Base-by-base conservation (phyloP, 2,113 vertebrate genomes). In the Myotis davidii region DNA sequence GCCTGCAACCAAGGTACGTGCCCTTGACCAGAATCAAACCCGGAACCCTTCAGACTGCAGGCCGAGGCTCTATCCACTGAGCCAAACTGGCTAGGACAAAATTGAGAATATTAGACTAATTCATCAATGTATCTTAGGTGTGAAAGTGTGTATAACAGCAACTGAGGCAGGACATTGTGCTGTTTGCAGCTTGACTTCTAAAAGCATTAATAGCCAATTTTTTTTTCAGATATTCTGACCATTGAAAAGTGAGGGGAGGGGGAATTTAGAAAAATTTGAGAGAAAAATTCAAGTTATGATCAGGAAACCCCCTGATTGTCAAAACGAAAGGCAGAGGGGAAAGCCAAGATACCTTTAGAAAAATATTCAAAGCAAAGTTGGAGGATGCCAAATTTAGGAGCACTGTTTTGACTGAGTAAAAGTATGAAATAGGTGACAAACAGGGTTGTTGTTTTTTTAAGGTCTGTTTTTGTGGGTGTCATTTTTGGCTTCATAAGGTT, bases 261-360 rank as follows among this genome's bases (percentile, higher is more conserved):
- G 65, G 59, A 94, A 93, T 64, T 93, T 56, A 90, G 73, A 90
- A 59, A 93, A 78, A 74, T 73, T 18, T 59, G 77, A 90, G 54
- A 56, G 56, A 54, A 67, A 76, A 73, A 85, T 61, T 85, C 70
- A 59, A 69, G 42, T 42, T 81, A 25, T 34, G 48, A 70, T 72
- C 74, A 92, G 95, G 88, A 96, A 96, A 97, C 2, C 59, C 90
- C 93, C 72, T 79, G 67, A 76, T 3, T 3, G 52, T 97, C 88
- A 94, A 91, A 90, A 79, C 76, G 95, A 91, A 92, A 97, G 94
- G 32, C 6, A 12, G 1, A 7, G 37, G 91, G 83, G 73, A 52
- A 67, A 72, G 29, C 82, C 84, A 79, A 50, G n/a, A 59, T 67
- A 50, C 85, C 92, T 91, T 83, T 85, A 95, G 87, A 90, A 94